phyloP scores from a whole-genome alignment of 2,888 invertebrate genomes.

The Cryptophagus acutangulus region DNA sequence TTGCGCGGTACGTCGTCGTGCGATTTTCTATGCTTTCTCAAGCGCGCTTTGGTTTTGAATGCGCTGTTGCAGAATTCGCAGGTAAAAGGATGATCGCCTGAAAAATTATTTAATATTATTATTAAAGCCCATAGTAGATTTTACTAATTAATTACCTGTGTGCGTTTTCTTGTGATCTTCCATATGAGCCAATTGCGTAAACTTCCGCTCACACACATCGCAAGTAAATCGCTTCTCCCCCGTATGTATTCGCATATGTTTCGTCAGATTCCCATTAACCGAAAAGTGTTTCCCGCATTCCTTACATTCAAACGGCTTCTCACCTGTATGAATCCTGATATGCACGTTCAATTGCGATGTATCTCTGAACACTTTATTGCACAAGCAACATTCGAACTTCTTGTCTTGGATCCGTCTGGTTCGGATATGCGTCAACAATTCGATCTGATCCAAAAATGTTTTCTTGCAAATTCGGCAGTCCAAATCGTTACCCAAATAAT shows the following conservation, averaged over 20 bases:
- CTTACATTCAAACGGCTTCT: conserved; percentile 39
- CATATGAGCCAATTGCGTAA: conserved; percentile 42
- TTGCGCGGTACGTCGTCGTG: conserved; percentile 30
- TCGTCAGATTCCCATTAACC: conserved; percentile 42
- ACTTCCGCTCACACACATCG: conserved; percentile 38
- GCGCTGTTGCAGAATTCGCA: conserved; percentile 40
- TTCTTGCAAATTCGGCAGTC: conserved; percentile 36
- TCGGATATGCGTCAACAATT: conserved; percentile 32
- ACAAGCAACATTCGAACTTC: conserved; percentile 38
- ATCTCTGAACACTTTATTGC: conserved; percentile 39
- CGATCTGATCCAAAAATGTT: conserved; percentile 26
- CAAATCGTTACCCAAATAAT: too few species aligned
- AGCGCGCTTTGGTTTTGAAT: conserved; percentile 40
- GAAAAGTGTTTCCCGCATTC: conserved; percentile 40
- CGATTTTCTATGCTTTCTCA: conserved; percentile 38
- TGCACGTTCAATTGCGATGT: conserved; percentile 42
- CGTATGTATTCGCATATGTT: conserved; percentile 42
- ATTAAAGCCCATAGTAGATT: too few species aligned
- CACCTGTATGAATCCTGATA: conserved; percentile 41
- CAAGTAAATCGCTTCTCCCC: conserved; percentile 39
- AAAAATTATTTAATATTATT: too few species aligned
- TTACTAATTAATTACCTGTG: conserved; percentile 27
- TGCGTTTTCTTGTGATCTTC: conserved; percentile 42
- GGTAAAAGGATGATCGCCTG: conserved; percentile 37
- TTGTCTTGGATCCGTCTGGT: conserved; percentile 29